Conservation (phyloP, 2,113 vertebrate genomes). For the Myanophis thanlyinensis region DNA sequence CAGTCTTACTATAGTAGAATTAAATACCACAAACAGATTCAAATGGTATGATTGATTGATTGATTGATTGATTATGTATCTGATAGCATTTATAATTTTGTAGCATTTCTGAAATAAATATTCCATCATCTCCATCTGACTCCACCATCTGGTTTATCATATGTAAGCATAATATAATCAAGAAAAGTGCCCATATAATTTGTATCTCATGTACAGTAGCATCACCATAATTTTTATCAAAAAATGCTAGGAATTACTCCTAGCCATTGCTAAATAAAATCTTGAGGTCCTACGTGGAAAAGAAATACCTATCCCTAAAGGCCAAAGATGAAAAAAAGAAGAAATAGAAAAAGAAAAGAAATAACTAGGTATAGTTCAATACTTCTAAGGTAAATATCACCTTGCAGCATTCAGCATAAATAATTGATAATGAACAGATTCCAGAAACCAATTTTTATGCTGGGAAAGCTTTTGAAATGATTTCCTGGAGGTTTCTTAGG, state of each 20-base stretch:
- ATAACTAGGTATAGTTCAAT: not conserved
- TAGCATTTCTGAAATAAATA: not conserved
- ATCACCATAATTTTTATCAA: not conserved
- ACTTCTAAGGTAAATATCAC: not conserved
- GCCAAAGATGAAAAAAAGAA: not conserved
- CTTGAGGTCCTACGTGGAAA: not conserved
- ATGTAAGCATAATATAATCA: not conserved
- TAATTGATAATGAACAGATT: not conserved
- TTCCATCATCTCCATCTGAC: not conserved
- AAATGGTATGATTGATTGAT: not conserved
- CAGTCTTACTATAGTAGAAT: not conserved
- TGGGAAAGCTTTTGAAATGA: not conserved
- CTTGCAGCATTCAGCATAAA: not conserved
- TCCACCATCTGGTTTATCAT: not conserved
- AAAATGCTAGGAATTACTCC: not conserved
- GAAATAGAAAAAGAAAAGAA: not conserved
- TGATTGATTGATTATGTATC: not conserved
- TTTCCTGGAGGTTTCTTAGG: not conserved
- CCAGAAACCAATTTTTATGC: not conserved
- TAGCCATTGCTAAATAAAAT: not conserved
- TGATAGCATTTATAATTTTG: not conserved
- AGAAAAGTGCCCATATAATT: not conserved
- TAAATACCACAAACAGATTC: not conserved
- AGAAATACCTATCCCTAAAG: not conserved
- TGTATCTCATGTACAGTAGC: not conserved